A percentile compares a stretch with the other conserved stretches of the same genome.
phyloP scores from a whole-genome alignment of 1,140 invertebrate genomes.

The Euwallacea fornicatus region DNA sequence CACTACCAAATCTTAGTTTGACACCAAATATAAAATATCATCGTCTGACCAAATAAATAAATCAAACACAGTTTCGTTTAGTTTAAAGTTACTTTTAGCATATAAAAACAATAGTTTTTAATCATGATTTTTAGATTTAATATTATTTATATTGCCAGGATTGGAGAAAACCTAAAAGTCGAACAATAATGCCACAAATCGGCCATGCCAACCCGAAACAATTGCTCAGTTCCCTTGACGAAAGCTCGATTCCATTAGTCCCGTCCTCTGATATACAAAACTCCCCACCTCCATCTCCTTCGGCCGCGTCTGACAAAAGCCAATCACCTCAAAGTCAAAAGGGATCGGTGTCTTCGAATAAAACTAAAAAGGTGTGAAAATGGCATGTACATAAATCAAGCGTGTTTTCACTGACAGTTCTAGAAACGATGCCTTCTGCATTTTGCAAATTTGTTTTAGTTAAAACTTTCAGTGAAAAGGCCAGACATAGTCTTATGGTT shows the following conservation, averaged over 20 bases:
- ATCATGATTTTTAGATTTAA: conserved; percentile 20
- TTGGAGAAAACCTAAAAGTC: conserved; percentile 74
- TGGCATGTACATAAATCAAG: conserved; percentile 45
- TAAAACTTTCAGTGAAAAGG: conserved; percentile 11
- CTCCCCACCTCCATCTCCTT: conserved; percentile 56
- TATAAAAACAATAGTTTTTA: not conserved
- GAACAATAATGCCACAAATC: conserved; percentile 69
- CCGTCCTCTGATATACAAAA: conserved; percentile 55
- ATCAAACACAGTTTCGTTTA: no score
- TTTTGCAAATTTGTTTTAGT: not conserved
- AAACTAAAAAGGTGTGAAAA: conserved; percentile 64
- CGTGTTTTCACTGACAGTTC: conserved; percentile 24
- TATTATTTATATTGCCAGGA: conserved; percentile 59
- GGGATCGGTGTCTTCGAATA: conserved; percentile 58
- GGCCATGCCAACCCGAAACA: conserved; percentile 60
- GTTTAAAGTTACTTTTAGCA: no score
- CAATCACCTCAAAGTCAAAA: conserved; percentile 62
- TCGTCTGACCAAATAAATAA: no score
- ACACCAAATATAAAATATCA: no score
- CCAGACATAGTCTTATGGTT: conserved; percentile 7
- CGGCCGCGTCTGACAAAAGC: conserved; percentile 55
- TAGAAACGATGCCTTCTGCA: not conserved
- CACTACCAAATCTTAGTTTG: no score
- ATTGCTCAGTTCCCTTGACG: conserved; percentile 55
- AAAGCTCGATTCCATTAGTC: conserved; percentile 54